Evolutionary conservation across 1,140 invertebrate species (phyloP).

Genomic region (Scaptodrosophila lebanonensis): DNA sequence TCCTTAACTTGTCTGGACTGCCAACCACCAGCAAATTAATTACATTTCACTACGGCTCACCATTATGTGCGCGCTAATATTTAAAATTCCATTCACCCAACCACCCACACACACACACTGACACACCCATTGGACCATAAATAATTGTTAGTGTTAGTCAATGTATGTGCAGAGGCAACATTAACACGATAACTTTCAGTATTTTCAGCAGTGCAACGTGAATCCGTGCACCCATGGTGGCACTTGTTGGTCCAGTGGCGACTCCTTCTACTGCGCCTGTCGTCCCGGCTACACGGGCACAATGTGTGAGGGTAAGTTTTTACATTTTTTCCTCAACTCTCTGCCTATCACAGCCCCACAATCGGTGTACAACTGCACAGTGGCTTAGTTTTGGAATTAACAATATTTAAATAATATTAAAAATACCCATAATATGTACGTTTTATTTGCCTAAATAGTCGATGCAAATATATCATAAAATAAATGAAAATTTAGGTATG

Average conservation of each 20-base stretch:
- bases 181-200: constrained; percentile 50
- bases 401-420: too few species aligned
- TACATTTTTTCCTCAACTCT: too few species aligned
- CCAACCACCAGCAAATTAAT: constrained; percentile 58
- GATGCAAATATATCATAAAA: too few species aligned
- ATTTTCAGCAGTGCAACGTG: constrained; percentile 83
- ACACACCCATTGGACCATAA: constrained; percentile 15
- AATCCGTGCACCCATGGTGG: constrained; percentile 87
- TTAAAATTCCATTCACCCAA: constrained; percentile 61
- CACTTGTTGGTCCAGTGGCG: constrained; percentile 86
- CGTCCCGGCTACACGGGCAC: constrained; percentile 86
- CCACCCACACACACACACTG: constrained; percentile 41
- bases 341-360: too few species aligned
- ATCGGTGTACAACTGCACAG: too few species aligned
- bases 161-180: constrained; percentile 1
- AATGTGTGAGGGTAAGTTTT: constrained; percentile 85
- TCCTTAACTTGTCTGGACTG: constrained; percentile 32
- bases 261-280: constrained; percentile 86
- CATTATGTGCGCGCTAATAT: constrained; percentile 42
- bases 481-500: too few species aligned
- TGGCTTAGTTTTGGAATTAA: too few species aligned
- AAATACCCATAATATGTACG: too few species aligned
- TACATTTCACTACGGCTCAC: constrained; percentile 54
- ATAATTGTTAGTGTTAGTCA: constrained; percentile 38
- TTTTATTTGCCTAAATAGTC: too few species aligned